Percentiles rank a stretch among this genome's conserved stretches.
phyloP scores from a whole-genome alignment of 1,140 invertebrate species.

The Drosophila kepulauana region DNA sequence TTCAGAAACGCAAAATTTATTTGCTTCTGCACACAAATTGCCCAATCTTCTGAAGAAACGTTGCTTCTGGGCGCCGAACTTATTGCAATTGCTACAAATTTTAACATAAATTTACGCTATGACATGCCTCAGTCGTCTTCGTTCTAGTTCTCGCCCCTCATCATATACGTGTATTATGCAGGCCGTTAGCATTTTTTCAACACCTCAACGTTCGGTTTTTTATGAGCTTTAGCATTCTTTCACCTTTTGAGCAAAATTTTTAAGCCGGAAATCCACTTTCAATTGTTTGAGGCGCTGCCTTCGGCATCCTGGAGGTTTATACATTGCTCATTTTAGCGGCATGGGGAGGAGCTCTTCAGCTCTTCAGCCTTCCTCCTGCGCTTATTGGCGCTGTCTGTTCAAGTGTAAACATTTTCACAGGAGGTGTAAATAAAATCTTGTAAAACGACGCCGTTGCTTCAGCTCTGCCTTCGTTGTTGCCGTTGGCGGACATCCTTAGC shows the following conservation, averaged over 20 bases:
- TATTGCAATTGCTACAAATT: constrained; percentile 81
- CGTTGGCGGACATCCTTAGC: constrained; percentile 29
- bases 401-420: constrained; percentile 82
- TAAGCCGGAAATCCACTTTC: constrained; percentile 80
- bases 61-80: constrained; percentile 53
- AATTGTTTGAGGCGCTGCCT: constrained; percentile 76
- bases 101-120: constrained; percentile 80
- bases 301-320: constrained; percentile 67
- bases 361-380: constrained; percentile 13
- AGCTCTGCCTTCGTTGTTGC: constrained; percentile 9
- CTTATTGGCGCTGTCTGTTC: constrained; percentile 69
- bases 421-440: constrained; percentile 83
- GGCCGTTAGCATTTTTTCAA: constrained; percentile 59
- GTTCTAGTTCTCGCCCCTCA: not conserved
- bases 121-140: constrained; percentile 37
- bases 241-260: constrained; percentile 65
- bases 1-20: constrained; percentile 58
- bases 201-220: constrained; percentile 21
- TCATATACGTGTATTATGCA: constrained; percentile 59
- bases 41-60: constrained; percentile 27
- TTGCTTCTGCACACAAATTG: constrained; percentile 65
- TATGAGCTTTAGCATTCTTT: constrained; percentile 62
- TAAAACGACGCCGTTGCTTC: constrained; percentile 46
- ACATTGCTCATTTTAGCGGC: constrained; percentile 75
- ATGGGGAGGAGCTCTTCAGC: not conserved